Evolutionary conservation across 1,140 invertebrate species (phyloP).

Genomic region (Pectinophora gossypiella): DNA sequence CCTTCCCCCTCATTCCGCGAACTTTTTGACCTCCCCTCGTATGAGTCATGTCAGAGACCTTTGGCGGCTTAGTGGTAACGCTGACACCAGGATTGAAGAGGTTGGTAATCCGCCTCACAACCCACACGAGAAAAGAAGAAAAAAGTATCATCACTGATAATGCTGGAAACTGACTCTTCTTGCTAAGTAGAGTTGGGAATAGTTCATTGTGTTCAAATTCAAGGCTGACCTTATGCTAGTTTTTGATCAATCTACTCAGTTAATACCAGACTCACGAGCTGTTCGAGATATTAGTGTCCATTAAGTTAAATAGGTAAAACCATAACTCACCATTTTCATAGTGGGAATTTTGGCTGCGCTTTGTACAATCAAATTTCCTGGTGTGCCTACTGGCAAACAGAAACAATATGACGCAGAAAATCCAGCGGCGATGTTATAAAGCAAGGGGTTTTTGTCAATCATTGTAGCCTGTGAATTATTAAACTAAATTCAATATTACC

Average conservation of each 20-base stretch:
- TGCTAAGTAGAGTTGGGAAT: not conserved
- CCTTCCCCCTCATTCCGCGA: no score
- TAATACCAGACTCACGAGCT: not conserved
- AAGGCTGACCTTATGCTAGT: not conserved
- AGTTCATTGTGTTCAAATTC: not conserved
- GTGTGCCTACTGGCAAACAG: conserved; percentile 84
- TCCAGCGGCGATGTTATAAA: conserved; percentile 88
- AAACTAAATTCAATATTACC: not conserved
- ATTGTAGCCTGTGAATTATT: conserved; percentile 71
- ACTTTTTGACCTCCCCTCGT: no score
- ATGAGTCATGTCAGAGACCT: no score
- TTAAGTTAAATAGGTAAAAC: not conserved
- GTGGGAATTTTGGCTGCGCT: conserved; percentile 85
- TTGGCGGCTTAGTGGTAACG: no score
- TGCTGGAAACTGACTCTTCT: not conserved
- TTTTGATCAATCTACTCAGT: not conserved
- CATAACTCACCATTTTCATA: conserved; percentile 79
- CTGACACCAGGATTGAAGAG: no score
- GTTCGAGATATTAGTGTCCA: not conserved
- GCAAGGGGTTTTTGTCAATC: conserved; percentile 86
- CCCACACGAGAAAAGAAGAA: no score
- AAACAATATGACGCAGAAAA: conserved; percentile 85
- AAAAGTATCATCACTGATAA: not conserved
- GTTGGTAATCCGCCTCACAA: no score
- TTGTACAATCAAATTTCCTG: conserved; percentile 95